phyloP scores from a whole-genome alignment of 2,888 invertebrate genomes.

The Eumerus sabulonum region DNA sequence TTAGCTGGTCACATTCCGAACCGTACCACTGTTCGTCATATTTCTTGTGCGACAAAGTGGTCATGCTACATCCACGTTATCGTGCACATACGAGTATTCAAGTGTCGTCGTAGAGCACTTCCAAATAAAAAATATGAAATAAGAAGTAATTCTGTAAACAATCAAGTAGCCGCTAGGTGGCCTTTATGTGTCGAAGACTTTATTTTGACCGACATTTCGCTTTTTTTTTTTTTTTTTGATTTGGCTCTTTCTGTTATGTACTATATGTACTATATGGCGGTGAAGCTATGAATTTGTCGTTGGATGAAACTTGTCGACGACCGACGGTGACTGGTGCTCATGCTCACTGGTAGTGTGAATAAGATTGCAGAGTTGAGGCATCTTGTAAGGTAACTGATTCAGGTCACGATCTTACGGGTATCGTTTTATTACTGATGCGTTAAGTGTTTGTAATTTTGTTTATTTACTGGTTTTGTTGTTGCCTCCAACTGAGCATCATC shows the following conservation, averaged over 20 bases:
- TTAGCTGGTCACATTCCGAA: constrained; percentile 31
- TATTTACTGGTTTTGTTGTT: constrained; percentile 33
- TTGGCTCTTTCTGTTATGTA: too few relatives aligned
- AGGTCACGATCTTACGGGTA: constrained; percentile 58
- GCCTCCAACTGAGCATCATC: constrained; percentile 22
- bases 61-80: constrained; percentile 8
- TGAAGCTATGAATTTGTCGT: constrained; percentile 32
- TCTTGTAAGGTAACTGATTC: constrained; percentile 48
- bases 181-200: constrained; percentile 55
- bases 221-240: constrained; percentile 7
- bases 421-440: constrained; percentile 36
- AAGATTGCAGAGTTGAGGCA: constrained; percentile 17
- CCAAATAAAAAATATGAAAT: not conserved
- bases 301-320: constrained; percentile 10
- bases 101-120: not conserved
- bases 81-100: not conserved
- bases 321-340: not conserved
- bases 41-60: constrained; percentile 39
- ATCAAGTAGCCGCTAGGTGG: constrained; percentile 46
- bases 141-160: constrained; percentile 37
- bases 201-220: constrained; percentile 54
- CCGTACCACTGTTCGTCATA: constrained; percentile 56
- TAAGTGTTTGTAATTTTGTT: constrained; percentile 28
- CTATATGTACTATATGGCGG: constrained; percentile 32
- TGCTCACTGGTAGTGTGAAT: not conserved